phyloP scores from a whole-genome alignment of 1,140 invertebrate genomes.

The Dysdera silvatica region DNA sequence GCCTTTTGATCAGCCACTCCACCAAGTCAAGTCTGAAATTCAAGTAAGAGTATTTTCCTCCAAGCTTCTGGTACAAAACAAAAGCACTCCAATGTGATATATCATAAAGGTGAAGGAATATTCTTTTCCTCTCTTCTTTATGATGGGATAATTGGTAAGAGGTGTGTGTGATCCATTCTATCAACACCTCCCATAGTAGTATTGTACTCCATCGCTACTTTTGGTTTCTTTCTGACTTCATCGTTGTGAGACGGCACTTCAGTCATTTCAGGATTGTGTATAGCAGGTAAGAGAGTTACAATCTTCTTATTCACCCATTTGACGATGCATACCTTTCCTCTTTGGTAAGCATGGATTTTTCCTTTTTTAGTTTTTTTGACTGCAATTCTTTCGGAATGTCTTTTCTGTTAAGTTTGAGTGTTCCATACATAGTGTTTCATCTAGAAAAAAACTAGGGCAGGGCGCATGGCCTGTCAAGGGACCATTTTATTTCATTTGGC shows the following conservation, averaged over 20 bases:
- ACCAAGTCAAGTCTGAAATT: conserved; percentile 5
- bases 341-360: conserved; percentile 1
- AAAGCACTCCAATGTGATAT: neutral
- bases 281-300: neutral
- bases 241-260: neutral
- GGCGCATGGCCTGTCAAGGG: no score
- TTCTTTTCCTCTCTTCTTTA: neutral
- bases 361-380: conserved; percentile 1
- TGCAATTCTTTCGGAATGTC: conserved; percentile 5
- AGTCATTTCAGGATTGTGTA: neutral
- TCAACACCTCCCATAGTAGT: conserved; percentile 1
- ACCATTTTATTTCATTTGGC: no score
- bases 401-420: neutral
- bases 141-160: neutral
- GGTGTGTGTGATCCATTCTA: neutral
- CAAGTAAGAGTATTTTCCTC: neutral
- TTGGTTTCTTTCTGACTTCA: conserved; percentile 1
- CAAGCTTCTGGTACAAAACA: neutral
- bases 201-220: neutral
- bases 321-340: conserved; percentile 4
- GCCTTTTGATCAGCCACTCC: conserved; percentile 4
- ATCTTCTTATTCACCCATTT: conserved; percentile 6
- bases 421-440: conserved; percentile 2
- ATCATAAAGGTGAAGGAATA: neutral
- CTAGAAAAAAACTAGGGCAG: no score